Percentiles rank a stretch among this genome's conserved stretches.
Conservation (phyloP, 2,888 invertebrate genomes). For the Hypselothyrea guttata region DNA sequence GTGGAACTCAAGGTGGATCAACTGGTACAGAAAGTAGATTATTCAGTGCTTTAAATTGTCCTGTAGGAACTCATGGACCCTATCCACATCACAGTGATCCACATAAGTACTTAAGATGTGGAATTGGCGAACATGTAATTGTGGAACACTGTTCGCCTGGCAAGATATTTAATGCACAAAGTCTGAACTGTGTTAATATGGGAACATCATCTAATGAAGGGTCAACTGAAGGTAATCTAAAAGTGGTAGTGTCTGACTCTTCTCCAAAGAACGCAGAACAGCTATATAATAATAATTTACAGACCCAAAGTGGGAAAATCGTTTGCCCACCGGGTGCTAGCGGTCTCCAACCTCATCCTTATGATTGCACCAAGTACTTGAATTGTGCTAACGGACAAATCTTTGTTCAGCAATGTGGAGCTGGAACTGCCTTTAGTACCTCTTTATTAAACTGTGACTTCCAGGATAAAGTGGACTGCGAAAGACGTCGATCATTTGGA, state of each 20-base stretch:
- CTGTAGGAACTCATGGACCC: slow-evolving; percentile 83
- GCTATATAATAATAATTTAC: too few species aligned
- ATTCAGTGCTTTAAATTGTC: slow-evolving; percentile 76
- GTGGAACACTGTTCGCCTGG: slow-evolving; percentile 85
- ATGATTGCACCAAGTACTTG: slow-evolving; percentile 85
- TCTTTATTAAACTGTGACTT: slow-evolving; percentile 84
- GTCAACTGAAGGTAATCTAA: slow-evolving; percentile 11
- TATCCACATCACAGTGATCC: slow-evolving; percentile 84
- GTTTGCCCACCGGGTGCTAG: slow-evolving; percentile 78
- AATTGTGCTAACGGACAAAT: slow-evolving; percentile 85
- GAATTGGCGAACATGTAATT: slow-evolving; percentile 83
- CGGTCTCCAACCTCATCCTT: slow-evolving; percentile 85
- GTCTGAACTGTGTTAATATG: slow-evolving; percentile 82
- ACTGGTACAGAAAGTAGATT: too few species aligned
- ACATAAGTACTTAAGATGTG: slow-evolving; percentile 78
- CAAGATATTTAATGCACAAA: slow-evolving; percentile 84
- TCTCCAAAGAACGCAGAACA: too few species aligned
- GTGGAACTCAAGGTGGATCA: too few species aligned
- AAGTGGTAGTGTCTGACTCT: too few species aligned
- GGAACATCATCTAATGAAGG: neutral
- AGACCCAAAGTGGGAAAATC: too few species aligned
- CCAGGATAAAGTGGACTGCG: slow-evolving; percentile 84
- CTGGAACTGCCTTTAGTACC: slow-evolving; percentile 86
- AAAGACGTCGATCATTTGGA: slow-evolving; percentile 30
- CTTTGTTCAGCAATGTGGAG: slow-evolving; percentile 85